phyloP scores from a whole-genome alignment of 2,888 invertebrate species.

The Thera britannica region DNA sequence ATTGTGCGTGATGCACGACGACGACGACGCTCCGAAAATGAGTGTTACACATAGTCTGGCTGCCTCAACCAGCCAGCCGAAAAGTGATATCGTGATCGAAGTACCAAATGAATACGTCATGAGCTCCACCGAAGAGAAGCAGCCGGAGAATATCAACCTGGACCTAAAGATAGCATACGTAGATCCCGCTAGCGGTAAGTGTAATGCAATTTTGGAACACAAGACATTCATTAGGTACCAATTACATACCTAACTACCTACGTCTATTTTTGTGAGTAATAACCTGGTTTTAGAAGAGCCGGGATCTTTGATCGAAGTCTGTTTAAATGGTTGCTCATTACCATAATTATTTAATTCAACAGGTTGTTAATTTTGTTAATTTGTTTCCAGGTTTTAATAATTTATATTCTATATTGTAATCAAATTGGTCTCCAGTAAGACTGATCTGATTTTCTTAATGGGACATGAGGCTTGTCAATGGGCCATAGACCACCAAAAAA shows the following conservation, averaged over 20 bases:
- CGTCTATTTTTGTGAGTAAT: conserved; percentile 4
- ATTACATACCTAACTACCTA: conserved; percentile 3
- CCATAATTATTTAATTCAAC: conserved; percentile 9
- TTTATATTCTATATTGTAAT: conserved; percentile 36
- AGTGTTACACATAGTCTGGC: conserved; percentile 88
- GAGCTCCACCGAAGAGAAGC: conserved; percentile 77
- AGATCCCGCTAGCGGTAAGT: conserved; percentile 85
- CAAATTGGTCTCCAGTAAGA: conserved; percentile 67
- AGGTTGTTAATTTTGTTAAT: conserved; percentile 19
- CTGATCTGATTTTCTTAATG: conserved; percentile 33
- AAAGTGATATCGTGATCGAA: conserved; percentile 73
- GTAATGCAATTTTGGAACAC: conserved; percentile 26
- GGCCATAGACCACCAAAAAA: conserved; percentile 12
- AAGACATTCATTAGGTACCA: conserved; percentile 14
- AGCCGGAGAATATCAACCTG: conserved; percentile 80
- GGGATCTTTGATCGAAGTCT: not conserved
- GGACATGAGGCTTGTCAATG: conserved; percentile 71
- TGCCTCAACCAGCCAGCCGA: conserved; percentile 85
- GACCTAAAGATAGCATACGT: conserved; percentile 87
- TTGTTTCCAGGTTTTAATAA: conserved; percentile 40
- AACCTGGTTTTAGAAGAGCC: conserved; percentile 5
- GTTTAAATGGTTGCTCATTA: not conserved
- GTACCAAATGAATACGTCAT: conserved; percentile 76
- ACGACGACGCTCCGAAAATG: conserved; percentile 87
- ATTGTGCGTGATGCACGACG: conserved; percentile 87